Percentiles rank a stretch among this genome's conserved stretches.
phyloP scores from a whole-genome alignment of 2,113 vertebrate species.

The Axis porcinus region DNA sequence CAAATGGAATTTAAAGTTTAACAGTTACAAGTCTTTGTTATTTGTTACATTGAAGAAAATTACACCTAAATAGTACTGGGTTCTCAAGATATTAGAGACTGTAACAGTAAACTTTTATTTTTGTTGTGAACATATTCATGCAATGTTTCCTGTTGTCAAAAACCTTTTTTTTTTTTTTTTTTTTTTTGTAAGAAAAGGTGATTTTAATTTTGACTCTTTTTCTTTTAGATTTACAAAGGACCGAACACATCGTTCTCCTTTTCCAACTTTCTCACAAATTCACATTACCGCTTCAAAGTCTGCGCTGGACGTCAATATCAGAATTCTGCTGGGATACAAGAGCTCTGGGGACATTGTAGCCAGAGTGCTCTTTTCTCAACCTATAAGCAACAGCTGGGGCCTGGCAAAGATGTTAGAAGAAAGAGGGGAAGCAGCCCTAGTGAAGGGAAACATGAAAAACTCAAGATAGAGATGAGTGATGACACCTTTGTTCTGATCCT shows the following conservation, averaged over 20 bases:
- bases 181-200: neutral
- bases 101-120: neutral
- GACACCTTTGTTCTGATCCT: conserved; percentile 79
- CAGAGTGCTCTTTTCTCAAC: conserved; percentile 78
- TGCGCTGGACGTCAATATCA: conserved; percentile 81
- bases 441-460: conserved; percentile 56
- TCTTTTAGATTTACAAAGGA: conserved; percentile 84
- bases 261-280: conserved; percentile 75
- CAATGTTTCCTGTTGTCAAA: neutral
- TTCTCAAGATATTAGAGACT: neutral
- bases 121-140: conserved; percentile 7
- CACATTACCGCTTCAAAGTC: conserved; percentile 79
- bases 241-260: conserved; percentile 80
- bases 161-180: neutral
- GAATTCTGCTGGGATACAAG: conserved; percentile 72
- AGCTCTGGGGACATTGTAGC: conserved; percentile 83
- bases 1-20: neutral
- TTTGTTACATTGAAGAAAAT: neutral
- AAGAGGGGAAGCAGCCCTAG: neutral
- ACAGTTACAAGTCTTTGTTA: neutral
- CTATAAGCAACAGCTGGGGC: conserved; percentile 63
- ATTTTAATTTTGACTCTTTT: conserved; percentile 3
- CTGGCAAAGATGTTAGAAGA: neutral
- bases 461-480: conserved; percentile 66
- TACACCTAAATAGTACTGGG: neutral